Conservation (phyloP, 2,888 invertebrate genomes). For the Nasonia oneida region DNA sequence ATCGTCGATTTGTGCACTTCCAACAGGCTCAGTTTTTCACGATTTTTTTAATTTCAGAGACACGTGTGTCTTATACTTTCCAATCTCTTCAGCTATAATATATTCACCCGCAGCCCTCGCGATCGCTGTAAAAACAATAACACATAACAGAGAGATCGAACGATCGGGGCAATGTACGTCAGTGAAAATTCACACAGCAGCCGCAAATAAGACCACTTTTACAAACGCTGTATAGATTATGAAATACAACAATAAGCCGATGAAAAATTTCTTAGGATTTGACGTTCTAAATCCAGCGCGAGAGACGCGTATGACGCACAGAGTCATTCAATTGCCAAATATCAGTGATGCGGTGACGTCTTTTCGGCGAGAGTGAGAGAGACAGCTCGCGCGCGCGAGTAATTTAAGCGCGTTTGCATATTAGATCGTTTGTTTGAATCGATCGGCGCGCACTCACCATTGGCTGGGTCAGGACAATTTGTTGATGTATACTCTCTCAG, state of each 20-base stretch:
- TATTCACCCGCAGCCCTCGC: no score
- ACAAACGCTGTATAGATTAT: slow-evolving; percentile 23
- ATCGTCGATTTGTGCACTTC: background rate
- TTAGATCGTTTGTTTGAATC: slow-evolving; percentile 58
- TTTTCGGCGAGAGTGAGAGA: slow-evolving; percentile 46
- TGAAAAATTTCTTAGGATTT: slow-evolving; percentile 34
- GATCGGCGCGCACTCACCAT: slow-evolving; percentile 45
- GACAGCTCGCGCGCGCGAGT: slow-evolving; percentile 16
- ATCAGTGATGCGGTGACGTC: slow-evolving; percentile 65
- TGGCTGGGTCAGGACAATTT: slow-evolving; percentile 51
- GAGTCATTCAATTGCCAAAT: slow-evolving; percentile 70
- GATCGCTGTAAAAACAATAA: background rate
- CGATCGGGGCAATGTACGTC: background rate
- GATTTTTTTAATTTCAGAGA: no score
- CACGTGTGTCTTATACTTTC: no score
- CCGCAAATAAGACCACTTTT: background rate
- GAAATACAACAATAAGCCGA: slow-evolving; percentile 24
- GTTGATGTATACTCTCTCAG: background rate
- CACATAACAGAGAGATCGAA: no score
- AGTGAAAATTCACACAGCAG: background rate
- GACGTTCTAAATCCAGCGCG: slow-evolving; percentile 21
- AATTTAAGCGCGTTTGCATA: slow-evolving; percentile 53
- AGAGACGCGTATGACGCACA: slow-evolving; percentile 59
- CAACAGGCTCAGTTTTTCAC: background rate
- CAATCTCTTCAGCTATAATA: background rate